Evolutionary conservation across 2,888 invertebrate genomes (phyloP).

Genomic region (Leistus spinibarbis): DNA sequence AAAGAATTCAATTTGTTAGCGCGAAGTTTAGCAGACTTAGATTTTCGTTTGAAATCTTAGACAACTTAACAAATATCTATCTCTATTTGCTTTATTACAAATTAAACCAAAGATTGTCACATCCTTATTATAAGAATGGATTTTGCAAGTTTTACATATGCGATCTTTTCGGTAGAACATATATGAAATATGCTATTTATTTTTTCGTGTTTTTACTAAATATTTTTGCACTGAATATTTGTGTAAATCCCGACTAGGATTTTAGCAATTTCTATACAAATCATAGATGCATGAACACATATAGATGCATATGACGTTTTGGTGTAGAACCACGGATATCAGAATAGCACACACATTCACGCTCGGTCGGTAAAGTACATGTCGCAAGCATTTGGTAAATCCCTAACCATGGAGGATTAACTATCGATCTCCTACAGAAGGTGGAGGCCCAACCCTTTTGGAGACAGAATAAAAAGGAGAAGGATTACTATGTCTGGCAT

Average conservation of each 20-base stretch:
- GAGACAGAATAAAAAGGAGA: background rate
- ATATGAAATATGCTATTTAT: too few relatives aligned
- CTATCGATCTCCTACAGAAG: constrained; percentile 12
- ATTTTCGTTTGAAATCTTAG: background rate
- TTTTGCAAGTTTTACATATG: too few relatives aligned
- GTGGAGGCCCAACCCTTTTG: constrained; percentile 14
- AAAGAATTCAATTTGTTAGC: background rate
- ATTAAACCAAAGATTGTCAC: too few relatives aligned
- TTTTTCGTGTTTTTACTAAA: too few relatives aligned
- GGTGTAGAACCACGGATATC: background rate
- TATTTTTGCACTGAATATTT: too few relatives aligned
- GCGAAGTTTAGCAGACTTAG: too few relatives aligned
- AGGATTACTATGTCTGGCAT: constrained; percentile 33
- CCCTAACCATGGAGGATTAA: constrained; percentile 13
- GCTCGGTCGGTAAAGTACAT: background rate
- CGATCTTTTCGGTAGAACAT: too few relatives aligned
- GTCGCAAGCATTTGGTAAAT: constrained; percentile 16
- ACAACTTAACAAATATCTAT: background rate
- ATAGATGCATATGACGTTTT: background rate
- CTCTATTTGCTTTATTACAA: too few relatives aligned
- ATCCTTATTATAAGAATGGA: too few relatives aligned
- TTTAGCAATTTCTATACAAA: background rate
- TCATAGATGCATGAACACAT: background rate
- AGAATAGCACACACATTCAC: background rate
- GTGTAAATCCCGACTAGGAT: background rate